phyloP scores from a whole-genome alignment of 1,140 invertebrate genomes.

The Drosophila ananassae region DNA sequence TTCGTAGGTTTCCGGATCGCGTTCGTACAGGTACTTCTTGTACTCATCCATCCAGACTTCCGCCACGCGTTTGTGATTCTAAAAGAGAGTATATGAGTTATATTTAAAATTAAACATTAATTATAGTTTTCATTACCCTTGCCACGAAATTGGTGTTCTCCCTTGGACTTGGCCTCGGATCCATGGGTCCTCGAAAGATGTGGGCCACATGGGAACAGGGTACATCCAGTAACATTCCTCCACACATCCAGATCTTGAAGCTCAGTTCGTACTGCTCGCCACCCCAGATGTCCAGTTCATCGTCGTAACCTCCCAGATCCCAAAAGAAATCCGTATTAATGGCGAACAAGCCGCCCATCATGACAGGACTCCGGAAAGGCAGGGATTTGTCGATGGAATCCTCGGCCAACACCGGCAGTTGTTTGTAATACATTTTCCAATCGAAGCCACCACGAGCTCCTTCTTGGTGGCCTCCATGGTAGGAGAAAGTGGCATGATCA shows the following conservation, averaged over 20 bases:
- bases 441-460: constrained; percentile 93
- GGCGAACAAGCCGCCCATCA: constrained; percentile 98
- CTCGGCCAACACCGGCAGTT: constrained; percentile 89
- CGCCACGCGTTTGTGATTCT: constrained; percentile 91
- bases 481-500: constrained; percentile 91
- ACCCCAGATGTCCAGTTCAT: constrained; percentile 96
- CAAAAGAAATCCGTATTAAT: constrained; percentile 96
- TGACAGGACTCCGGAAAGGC: constrained; percentile 94
- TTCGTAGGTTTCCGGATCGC: constrained; percentile 86
- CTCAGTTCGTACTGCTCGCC: constrained; percentile 99
- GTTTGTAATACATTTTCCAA: constrained; percentile 94
- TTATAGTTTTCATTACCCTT: constrained; percentile 29
- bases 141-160: constrained; percentile 84
- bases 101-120: neutral
- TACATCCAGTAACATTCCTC: constrained; percentile 94
- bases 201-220: constrained; percentile 98
- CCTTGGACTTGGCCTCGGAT: constrained; percentile 93
- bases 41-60: constrained; percentile 97
- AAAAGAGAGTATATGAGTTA: neutral
- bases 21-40: constrained; percentile 89
- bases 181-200: constrained; percentile 88
- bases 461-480: constrained; percentile 90
- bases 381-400: constrained; percentile 89
- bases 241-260: constrained; percentile 96
- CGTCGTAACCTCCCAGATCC: constrained; percentile 97